Base-by-base conservation (phyloP, 1,140 invertebrate species). In the Zaprionus vittiger region DNA sequence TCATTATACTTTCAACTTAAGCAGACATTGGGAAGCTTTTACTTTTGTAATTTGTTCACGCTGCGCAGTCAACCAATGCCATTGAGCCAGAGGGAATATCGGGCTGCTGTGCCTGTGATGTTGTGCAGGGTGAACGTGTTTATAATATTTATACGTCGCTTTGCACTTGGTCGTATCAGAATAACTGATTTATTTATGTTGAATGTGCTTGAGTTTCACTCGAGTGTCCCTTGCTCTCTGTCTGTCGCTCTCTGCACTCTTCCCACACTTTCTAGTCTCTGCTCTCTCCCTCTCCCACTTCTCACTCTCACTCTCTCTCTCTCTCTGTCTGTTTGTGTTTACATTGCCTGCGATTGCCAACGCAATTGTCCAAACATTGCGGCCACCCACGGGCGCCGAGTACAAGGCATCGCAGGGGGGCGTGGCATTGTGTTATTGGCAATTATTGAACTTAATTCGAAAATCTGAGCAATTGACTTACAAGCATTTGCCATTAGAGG, bases 401-500 rank as follows among this genome's bases (percentile, higher is more conserved):
- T n/a, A n/a, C 15, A 47, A 17, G 41, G n/a, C 38, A 5, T 5
- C 14, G 5, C 37, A 5, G 38, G 38, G 17, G 22, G 41, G 37
- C 52, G 22, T 59, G 52, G 26, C 71, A 73, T 71, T 60, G 34
- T 72, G 44, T 64, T 65, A 72, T 37, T 61, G 56, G 62, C 62
- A 72, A 72, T 65, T 60, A 72, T 72, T 38, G 22, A 55, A 54
- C 38, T 65, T 65, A 44, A 65, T 65, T 38, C 62, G 73, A 66
- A 61, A 54, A 77, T 55, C 56, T 15, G 6, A 60, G 55, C 68
- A 76, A 72, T 72, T 61, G 68, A 65, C 68, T 77, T 73, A 73
- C 73, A 77, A 54, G 73, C 31, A 55, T 72, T 77, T 73, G 62
- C 73, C 69, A 77, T 77, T 77, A 72, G 34, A n/a, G 52, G 31